phyloP scores from a whole-genome alignment of 2,113 vertebrate species.

The Peromyscus maniculatus region DNA sequence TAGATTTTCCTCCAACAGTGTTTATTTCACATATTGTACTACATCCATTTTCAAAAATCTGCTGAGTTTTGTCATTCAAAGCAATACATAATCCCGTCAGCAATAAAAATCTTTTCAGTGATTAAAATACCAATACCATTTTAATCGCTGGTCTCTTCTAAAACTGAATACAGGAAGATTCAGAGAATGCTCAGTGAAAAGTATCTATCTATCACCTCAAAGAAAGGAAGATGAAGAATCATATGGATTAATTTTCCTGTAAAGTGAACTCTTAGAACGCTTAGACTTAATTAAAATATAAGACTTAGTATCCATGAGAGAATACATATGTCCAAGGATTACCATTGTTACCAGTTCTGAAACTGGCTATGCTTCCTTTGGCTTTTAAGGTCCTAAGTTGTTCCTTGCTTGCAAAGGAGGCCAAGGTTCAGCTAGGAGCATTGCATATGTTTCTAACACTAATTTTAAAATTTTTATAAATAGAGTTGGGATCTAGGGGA shows the following conservation, averaged over 20 bases:
- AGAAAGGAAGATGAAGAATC: background rate
- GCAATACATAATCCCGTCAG: slow-evolving; percentile 65
- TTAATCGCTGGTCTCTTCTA: background rate
- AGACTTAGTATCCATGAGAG: slow-evolving; percentile 13
- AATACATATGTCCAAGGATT: background rate
- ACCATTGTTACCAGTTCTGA: background rate
- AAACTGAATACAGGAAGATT: background rate
- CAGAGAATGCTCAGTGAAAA: slow-evolving; percentile 62
- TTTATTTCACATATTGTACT: slow-evolving; percentile 58
- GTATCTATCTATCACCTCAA: slow-evolving; percentile 33
- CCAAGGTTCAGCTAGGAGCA: background rate
- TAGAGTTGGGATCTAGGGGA: background rate
- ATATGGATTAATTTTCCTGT: background rate
- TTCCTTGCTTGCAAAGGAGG: background rate
- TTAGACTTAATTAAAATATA: background rate
- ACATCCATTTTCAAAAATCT: slow-evolving; percentile 53
- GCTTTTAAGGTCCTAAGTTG: background rate
- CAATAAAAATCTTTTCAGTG: slow-evolving; percentile 45
- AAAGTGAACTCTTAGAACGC: slow-evolving; percentile 13
- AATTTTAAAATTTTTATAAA: background rate
- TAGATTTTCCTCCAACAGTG: slow-evolving; percentile 61
- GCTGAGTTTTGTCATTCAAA: slow-evolving; percentile 64
- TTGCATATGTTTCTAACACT: background rate
- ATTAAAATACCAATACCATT: slow-evolving; percentile 72
- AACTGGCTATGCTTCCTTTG: slow-evolving; percentile 30